These are phyloP conservation scores for Bubo blakistoni DNA, from an alignment of 2,113 vertebrate genomes.

Conservation along the genomic window DNA sequence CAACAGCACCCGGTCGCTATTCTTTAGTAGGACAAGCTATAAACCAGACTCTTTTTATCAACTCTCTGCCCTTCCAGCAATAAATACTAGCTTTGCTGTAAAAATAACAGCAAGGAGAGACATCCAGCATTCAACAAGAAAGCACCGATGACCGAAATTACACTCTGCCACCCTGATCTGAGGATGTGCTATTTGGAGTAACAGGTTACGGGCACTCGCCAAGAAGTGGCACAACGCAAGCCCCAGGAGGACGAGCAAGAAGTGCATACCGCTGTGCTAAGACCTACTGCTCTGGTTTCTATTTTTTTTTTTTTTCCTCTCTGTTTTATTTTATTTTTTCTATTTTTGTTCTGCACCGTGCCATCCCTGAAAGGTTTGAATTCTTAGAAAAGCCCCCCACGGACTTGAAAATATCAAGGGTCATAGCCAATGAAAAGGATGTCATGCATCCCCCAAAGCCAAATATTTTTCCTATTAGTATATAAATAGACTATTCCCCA, in stretches of 20 bases:
- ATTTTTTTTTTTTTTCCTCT: neutral
- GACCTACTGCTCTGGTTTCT: neutral
- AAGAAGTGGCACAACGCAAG: neutral
- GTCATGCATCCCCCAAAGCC: neutral
- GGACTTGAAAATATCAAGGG: slow-evolving; percentile 31
- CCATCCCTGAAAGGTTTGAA: neutral
- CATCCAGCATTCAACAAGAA: neutral
- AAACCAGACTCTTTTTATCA: neutral
- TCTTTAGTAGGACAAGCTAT: neutral
- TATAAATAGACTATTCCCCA: neutral
- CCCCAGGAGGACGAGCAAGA: neutral
- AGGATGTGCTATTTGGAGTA: neutral
- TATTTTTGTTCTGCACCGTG: neutral
- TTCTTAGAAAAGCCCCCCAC: neutral
- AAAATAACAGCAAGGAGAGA: neutral
- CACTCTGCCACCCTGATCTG: neutral
- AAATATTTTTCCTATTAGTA: neutral
- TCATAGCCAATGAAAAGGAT: neutral
- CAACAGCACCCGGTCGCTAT: neutral
- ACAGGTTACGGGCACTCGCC: neutral
- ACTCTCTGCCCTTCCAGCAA: neutral
- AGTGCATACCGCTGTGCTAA: neutral
- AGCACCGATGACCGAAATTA: neutral
- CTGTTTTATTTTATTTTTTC: too few relatives aligned
- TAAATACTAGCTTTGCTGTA: neutral